Evolutionary conservation across 2,888 invertebrate genomes (phyloP), one percentile per base, ranked within the genome.

Genomic region (Nysson spinosus): DNA sequence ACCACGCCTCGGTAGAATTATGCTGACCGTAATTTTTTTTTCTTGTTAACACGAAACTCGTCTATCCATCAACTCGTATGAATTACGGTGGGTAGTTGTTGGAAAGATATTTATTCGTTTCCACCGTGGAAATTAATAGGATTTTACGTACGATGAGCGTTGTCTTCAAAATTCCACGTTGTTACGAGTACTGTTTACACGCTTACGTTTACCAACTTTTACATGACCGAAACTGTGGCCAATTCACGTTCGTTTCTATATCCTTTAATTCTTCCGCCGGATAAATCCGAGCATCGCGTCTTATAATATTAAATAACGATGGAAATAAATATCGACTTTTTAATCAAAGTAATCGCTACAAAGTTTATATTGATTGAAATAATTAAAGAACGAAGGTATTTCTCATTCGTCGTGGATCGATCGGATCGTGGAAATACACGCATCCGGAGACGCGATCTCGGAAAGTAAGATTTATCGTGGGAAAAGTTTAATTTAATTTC

Each of bases 401-500:
- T 54, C 52, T 54, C 34, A 22, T 32, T 34, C 32, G 22, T 22
- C 17, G 9, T 9, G 9, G 35, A 50, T 55, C 39, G 30, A 6
- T 12, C 20, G 20, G 26, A 55, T 30, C 39, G 46, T 2, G 37
- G 12, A 16, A 7, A 26, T 3, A 16, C 49, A 50, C 28, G 9
- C 1, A 1, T 5, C 35, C 3, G 14, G 64, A 30, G n/a, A 14
- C 24, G 14, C 40, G 35, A 28, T 35, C 16, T 34, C 12, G 7
- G 16, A 6, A 51, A 32, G 37, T 22, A 42, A 68, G 68, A 79
- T 77, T 80, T 81, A 81, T 80, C 79, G 69, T 62, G 46, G 56
- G 54, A 43, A 80, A 77, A 80, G 78, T 80, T 80, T 80, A 80
- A 80, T 81, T 80, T 80, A 79, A 80, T 81, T 81, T 78, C 68